Evolutionary conservation across 2,113 vertebrate species (phyloP), one percentile per base, ranked within the genome.

Genomic region (Ascaphus truei): DNA sequence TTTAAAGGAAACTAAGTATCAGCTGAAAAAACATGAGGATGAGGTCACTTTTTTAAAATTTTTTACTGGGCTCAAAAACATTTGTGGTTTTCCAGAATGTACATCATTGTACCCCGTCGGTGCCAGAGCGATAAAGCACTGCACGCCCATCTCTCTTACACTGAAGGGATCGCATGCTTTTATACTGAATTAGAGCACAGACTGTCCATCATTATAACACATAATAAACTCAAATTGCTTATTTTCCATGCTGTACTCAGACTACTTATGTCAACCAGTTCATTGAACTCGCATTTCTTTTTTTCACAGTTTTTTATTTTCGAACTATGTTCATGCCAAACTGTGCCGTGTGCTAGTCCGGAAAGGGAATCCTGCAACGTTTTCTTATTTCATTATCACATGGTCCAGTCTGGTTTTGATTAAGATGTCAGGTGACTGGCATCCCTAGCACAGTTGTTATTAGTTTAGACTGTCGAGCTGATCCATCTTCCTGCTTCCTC

Each of bases 21-120:
- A 74, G 61, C 75, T 77, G 23, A 73, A 76, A 69, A 76, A 74
- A 81, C 83, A 76, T 75, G 61, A 68, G 1, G 23, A 47, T 75
- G 56, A 50, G 52, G 68, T 74, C 41, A 23, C 62, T 73, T 71
- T 56, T 8, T 2, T 64, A 16, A 36, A 23, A 59, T 73, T 71
- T 56, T 8, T 2, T 64, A 16, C 30, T 30, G 52, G 55, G 4
- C 23, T 33, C 39, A 26, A 31, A 63, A 72, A 67, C 33, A 13
- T 55, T 48, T 53, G 71, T 74, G 41, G 16, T 45, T 56, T 47
- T 56, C 33, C 4, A 29, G 65, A 51, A 47, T 10, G 34, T 75
- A n/a, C 31, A 29, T 36, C 16, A 47, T 25, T 27, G 10, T 15
- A 60, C 36, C 7, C 58, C 4, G 7, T 29, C 33, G 31, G 63